Base-by-base conservation (phyloP, 2,888 invertebrate genomes). In the Ametastegia equiseti region DNA sequence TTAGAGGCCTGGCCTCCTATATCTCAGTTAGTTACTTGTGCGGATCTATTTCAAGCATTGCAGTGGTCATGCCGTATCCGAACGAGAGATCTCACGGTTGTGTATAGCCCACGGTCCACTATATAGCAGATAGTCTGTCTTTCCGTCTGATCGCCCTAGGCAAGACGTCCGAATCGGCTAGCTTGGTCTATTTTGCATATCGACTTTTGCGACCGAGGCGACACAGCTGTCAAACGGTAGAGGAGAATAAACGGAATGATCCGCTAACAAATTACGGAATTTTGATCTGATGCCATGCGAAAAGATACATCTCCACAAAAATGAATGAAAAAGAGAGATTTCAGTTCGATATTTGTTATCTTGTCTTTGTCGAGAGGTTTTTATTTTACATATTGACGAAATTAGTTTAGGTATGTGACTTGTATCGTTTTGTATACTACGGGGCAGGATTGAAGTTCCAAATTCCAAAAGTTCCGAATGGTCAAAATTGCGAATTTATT, bases 1-100 rank as follows among this genome's bases (percentile, higher is more conserved):
- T 69, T 54, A 79, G 69, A 83, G 83, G 81, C 63, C n/a, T 3
- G n/a, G 57, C 33, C 36, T 19, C n/a, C n/a, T 36, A 67, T 71
- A 71, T 54, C 54, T 50, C 54, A 47, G 50, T 80, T 54, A 27
- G 36, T 69, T 80, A 23, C 50, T 69, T 80, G 71, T 80, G 71
- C 71, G 39, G 80, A 80, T 80, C 80, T 36, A 80, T 80, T 80
- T 54, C 27, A 54, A 69, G 67, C 71, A 33, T 71, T 36, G 15
- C 71, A 13, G 11, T 15, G n/a, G 27, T 47, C 27, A 30, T 27
- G 27, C 71, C 71, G 27, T 30, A 71, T 71, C 47, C 71, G n/a
- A 71, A 71, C 45, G 30, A 71, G 27, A 6, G 30, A 71, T 71
- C 71, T 71, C 30, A 39, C 67, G 67, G 39, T 19, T 7, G 9